Base-by-base conservation (phyloP, 2,797 vertebrate genomes). In the Coendou prehensilis region DNA sequence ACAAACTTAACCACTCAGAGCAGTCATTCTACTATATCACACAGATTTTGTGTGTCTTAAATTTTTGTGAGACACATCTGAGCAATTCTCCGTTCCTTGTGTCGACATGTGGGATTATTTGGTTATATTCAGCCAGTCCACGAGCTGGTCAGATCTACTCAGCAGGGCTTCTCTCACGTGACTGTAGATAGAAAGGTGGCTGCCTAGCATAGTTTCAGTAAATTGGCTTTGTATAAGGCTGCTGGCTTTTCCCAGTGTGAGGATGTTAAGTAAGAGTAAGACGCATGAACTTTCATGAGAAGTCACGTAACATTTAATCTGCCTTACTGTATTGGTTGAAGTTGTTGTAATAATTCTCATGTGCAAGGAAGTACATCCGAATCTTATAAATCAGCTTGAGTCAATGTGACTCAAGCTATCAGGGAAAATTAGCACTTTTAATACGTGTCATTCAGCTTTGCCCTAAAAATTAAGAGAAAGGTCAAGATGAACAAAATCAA, bases 391-490 rank as follows among this genome's bases (percentile, higher is more conserved):
- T 41, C 37, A 41, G 37, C 37, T 41, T 41, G 37, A 94, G 91
- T 97, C 75, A 97, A 52, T 87, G 75, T 73, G 75, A 97, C 54
- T 91, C 61, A 92, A 94, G 87, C 56, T 54, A 90, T 79, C 75
- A 41, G 47, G 67, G 81, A 96, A 97, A 95, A 94, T 88, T 92
- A 91, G 63, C 67, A 93, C 28, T 75, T 89, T 87, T 83, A 89
- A 93, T 89, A 73, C 95, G 96, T 26, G 78, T 18, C 57, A 86
- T 86, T 79, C 11, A 95, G 88, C 41, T 81, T 63, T 95, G 69
- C 80, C 82, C 95, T 75, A 76, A 83, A 93, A 96, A 95, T 94
- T 84, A 95, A 56, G 1, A 93, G 9, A 89, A 81, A 91, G 54
- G 63, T 95, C 47, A 94, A 86, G 37, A 95, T 45, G 59, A 95